Percentiles rank a stretch among this genome's conserved stretches.
Evolutionary conservation across 2,797 vertebrate genomes (phyloP).

Genomic region (Miichthys miiuy): DNA sequence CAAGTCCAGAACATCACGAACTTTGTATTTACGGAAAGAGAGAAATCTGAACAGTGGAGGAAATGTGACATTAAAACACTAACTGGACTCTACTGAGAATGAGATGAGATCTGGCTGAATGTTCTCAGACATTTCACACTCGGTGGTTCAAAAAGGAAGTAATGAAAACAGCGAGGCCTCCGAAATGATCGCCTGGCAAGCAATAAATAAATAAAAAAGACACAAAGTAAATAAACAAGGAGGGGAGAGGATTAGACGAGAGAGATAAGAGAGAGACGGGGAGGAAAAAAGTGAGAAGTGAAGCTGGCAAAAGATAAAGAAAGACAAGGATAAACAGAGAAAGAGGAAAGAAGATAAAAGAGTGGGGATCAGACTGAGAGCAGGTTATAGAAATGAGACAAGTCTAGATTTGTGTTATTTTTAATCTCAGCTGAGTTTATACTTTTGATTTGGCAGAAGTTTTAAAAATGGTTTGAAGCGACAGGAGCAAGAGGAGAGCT

Average conservation of each 20-base stretch:
- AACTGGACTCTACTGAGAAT: background rate
- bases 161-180: constrained; percentile 7
- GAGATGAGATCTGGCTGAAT: background rate
- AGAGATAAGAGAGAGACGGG: constrained; percentile 32
- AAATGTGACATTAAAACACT: background rate
- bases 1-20: background rate
- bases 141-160: constrained; percentile 15
- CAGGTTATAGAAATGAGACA: constrained; percentile 5
- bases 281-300: constrained; percentile 35
- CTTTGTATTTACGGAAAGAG: too few relatives aligned
- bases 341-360: constrained; percentile 30
- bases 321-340: constrained; percentile 15
- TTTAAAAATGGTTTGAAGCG: constrained; percentile 9
- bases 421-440: constrained; percentile 5
- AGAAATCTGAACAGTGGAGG: background rate
- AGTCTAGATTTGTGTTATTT: background rate
- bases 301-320: constrained; percentile 37
- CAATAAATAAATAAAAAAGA: background rate
- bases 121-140: constrained; percentile 1
- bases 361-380: constrained; percentile 5
- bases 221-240: constrained; percentile 31
- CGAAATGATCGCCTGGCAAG: constrained; percentile 11
- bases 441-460: constrained; percentile 9
- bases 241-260: constrained; percentile 11
- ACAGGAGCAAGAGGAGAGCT: constrained; percentile 2